These are phyloP conservation scores for Drosophila repletoides DNA, from an alignment of 1,140 invertebrate genomes.

Conservation along the genomic window DNA sequence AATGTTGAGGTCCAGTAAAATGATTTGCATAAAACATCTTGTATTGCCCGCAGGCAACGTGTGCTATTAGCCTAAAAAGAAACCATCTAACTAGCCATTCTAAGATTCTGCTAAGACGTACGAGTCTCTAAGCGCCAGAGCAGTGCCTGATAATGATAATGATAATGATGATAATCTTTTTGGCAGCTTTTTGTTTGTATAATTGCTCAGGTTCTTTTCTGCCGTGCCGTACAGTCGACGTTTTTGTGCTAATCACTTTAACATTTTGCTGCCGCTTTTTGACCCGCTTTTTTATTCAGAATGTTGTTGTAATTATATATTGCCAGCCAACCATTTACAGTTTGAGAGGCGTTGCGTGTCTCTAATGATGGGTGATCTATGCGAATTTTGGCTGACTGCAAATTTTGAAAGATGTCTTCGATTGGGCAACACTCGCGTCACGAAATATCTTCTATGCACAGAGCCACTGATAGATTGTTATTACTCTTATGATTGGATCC, in stretches of 20 bases:
- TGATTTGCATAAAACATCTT: slow-evolving; percentile 67
- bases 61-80: slow-evolving; percentile 76
- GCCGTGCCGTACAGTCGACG: not conserved
- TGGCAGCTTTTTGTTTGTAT: slow-evolving; percentile 68
- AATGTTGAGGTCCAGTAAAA: slow-evolving; percentile 4
- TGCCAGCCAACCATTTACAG: slow-evolving; percentile 69
- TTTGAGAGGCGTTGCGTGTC: slow-evolving; percentile 68
- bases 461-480: slow-evolving; percentile 28
- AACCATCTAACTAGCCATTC: slow-evolving; percentile 18
- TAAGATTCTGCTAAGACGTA: not conserved
- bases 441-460: slow-evolving; percentile 8
- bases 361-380: slow-evolving; percentile 65
- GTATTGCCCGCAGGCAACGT: slow-evolving; percentile 44
- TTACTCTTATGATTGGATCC: slow-evolving; percentile 4
- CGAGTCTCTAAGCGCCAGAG: slow-evolving; percentile 31
- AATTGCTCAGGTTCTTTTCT: slow-evolving; percentile 50
- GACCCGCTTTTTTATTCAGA: slow-evolving; percentile 65
- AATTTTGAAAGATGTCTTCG: slow-evolving; percentile 42
- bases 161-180: slow-evolving; percentile 65
- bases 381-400: slow-evolving; percentile 31
- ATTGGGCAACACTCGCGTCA: slow-evolving; percentile 55
- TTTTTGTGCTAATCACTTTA: slow-evolving; percentile 76
- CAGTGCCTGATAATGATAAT: slow-evolving; percentile 14
- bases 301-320: slow-evolving; percentile 40
- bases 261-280: slow-evolving; percentile 70